Evolutionary conservation across 1,140 invertebrate species (phyloP), one percentile per base, ranked within the genome.

Genomic region (Babylonia areolata): DNA sequence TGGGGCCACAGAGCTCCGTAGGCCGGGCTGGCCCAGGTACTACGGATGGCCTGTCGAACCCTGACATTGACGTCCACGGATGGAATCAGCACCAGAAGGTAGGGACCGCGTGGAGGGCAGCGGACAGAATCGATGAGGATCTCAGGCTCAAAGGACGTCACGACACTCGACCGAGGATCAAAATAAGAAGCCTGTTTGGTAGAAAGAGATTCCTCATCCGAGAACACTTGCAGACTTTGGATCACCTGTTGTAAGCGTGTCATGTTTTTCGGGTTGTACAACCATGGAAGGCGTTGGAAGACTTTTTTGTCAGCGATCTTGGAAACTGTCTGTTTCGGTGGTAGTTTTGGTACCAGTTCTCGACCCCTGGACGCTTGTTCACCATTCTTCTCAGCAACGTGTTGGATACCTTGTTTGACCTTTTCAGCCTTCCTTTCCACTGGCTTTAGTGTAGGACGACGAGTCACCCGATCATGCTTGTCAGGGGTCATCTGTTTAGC

Each of bases 11-110:
- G 2, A 11, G 12, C 54, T 42, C 84, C 77, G 39, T 78, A 58
- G 1, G 46, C 17, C n/a, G 37, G 6, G 51, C 89, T 91, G 23
- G 86, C 92, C 92, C 92, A 94, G 5, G 93, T 93, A 35, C 90
- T 81, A 23, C 93, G 86, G 20, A 94, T 89, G 1, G 84, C 40
- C 23, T 82, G 46, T n/a, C 93, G 84, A 79, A 85, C 79, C 15
- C 88, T 58, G 17, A 75, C 75, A 40, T 92, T 87, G 3, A 73
- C 20, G 20, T 88, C 89, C 23, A 90, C 88, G 20, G 88, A 89
- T n/a, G 92, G 90, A 40, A 93, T 80, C 12, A 89, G 58, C 54
- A 91, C 79, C 17, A 93, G 33, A 35, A 92, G 33, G 40, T 51
- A 35, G 17, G 87, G 73, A 58, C 42, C 81, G 0, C 20, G 78